Evolutionary conservation across 2,113 vertebrate genomes (phyloP), one percentile per base, ranked within the genome.

Genomic region (Hypanus sabinus): DNA sequence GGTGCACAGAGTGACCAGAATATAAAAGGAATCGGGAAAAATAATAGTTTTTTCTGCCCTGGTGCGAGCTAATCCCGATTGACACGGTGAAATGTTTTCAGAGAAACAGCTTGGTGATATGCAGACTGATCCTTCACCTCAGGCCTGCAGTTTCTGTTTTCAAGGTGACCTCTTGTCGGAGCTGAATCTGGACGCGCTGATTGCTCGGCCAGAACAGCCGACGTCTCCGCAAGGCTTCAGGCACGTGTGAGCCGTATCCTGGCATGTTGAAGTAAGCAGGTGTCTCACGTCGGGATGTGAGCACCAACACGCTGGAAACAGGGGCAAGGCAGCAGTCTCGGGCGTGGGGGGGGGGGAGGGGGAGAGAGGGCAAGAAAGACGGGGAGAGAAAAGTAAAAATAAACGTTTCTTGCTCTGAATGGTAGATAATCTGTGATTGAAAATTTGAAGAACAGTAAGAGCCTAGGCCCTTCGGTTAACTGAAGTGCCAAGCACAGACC

Each of bases 141-240:
- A 33, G 87, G 18, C 3, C 4, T n/a, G 36, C 87, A 33, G 14
- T 8, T n/a, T 33, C 87, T 11, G n/a, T 33, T 16, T 16, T 92
- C 88, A 92, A 92, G 88, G 88, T 92, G 88, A 92, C 88, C 62
- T 46, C 46, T 92, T 92, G 3, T 16, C 33, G 5, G 33, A 20
- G 12, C 65, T 24, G 70, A 22, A 10, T 33, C 65, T 22, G 33
- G n/a, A 2, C 70, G 22, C 70, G 36, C 70, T 92, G 88, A 70
- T 92, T 70, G 88, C 33, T 68, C 9, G n/a, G 62, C 70, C 38
- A 24, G 30, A 92, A 38, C 88, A 70, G 65, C 33, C 68, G 88
- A 68, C 18, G 3, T 71, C 88, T 71, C 62, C 36, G 33, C 88
- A 36, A 92, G 88, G 12, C 88, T 92, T 65, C 62, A 9, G n/a